Percentiles rank a stretch among this genome's conserved stretches.
phyloP scores from a whole-genome alignment of 2,797 vertebrate species.

The Esox masquinongy region DNA sequence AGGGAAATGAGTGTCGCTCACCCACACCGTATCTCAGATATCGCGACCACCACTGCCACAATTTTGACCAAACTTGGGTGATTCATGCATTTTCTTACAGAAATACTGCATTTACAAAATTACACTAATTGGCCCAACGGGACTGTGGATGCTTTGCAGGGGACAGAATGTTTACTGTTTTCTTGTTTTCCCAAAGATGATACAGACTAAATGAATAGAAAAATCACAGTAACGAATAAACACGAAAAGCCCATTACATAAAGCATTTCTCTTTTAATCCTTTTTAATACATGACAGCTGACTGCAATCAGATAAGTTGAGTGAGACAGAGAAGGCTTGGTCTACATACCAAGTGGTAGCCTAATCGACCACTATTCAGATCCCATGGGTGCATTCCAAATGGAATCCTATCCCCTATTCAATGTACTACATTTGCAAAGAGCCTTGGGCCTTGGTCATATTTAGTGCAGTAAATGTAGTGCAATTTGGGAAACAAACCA shows the following conservation, averaged over 20 bases:
- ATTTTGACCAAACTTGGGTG: no score
- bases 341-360: not conserved
- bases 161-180: no score
- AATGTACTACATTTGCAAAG: not conserved
- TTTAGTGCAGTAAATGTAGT: not conserved
- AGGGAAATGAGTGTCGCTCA: no score
- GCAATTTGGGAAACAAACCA: not conserved
- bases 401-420: not conserved
- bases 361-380: not conserved
- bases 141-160: no score
- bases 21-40: no score
- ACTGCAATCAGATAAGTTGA: conserved; percentile 32
- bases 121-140: no score
- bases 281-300: not conserved
- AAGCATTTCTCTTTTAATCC: conserved; percentile 23
- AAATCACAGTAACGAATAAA: not conserved
- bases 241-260: not conserved
- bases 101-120: no score
- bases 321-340: conserved; percentile 31
- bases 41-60: no score
- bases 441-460: not conserved
- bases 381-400: not conserved
- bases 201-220: not conserved
- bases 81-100: no score
- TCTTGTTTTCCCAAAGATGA: not conserved